Evolutionary conservation across 1,140 invertebrate genomes (phyloP).

Genomic region (Habropoda laboriosa): DNA sequence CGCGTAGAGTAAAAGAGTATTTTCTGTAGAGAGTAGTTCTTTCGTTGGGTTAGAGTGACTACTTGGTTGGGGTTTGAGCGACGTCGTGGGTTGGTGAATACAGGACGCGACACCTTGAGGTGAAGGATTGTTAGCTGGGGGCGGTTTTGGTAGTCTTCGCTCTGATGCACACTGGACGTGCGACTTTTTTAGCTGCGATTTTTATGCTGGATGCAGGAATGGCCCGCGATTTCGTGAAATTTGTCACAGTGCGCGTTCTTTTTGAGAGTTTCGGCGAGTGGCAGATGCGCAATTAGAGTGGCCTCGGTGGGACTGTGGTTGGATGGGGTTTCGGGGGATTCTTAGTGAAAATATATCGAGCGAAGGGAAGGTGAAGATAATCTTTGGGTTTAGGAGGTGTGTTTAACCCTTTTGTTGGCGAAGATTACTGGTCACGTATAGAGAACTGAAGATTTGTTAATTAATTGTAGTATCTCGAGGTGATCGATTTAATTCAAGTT

Average conservation of each 20-base stretch:
- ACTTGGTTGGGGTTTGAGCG: conserved; percentile 50
- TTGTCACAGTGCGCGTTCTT: background rate
- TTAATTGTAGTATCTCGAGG: no score
- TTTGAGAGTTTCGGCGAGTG: background rate
- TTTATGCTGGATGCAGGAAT: background rate
- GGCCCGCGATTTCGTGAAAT: conserved; percentile 12
- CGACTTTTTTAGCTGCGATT: conserved; percentile 6
- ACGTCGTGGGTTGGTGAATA: conserved; percentile 40
- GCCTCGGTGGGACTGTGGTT: no score
- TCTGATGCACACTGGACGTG: background rate
- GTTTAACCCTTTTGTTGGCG: no score
- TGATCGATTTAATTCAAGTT: no score
- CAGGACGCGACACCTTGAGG: conserved; percentile 22
- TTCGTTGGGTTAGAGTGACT: conserved; percentile 39
- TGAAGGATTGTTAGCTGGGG: conserved; percentile 61
- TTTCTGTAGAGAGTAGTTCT: conserved; percentile 28
- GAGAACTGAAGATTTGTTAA: no score
- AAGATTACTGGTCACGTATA: no score
- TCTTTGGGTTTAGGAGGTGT: no score
- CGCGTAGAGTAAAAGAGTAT: conserved; percentile 57
- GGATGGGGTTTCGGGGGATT: background rate
- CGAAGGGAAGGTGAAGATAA: background rate
- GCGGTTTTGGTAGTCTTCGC: conserved; percentile 46
- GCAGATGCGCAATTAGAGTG: background rate
- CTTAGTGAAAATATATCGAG: background rate